Conservation (phyloP, 1,140 invertebrate species). For the Neodiprion lecontei region DNA sequence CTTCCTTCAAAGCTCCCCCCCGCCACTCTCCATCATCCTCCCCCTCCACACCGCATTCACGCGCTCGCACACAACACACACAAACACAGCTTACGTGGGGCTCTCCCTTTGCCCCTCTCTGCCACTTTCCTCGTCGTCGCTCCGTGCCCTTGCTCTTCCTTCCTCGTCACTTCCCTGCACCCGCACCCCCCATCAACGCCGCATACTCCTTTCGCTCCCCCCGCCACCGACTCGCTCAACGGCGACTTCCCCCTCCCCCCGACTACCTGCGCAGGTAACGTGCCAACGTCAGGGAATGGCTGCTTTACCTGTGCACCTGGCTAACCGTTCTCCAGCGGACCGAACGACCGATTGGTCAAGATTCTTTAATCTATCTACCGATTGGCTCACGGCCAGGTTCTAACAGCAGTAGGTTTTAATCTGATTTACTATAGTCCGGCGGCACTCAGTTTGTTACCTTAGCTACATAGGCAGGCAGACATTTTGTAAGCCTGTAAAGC, state of each 20-base stretch:
- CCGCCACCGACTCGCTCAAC: background rate
- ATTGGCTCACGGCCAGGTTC: slow-evolving; percentile 42
- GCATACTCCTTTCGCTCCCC: too few species aligned
- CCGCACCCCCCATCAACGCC: too few species aligned
- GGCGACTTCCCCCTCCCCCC: background rate
- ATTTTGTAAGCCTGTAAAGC: slow-evolving; percentile 25
- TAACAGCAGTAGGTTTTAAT: slow-evolving; percentile 48
- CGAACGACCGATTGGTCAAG: slow-evolving; percentile 38
- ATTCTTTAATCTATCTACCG: slow-evolving; percentile 17
- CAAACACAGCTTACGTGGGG: too few species aligned
- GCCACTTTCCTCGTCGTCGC: too few species aligned
- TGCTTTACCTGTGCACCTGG: slow-evolving; percentile 45
- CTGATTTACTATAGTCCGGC: slow-evolving; percentile 55
- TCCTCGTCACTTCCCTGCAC: too few species aligned
- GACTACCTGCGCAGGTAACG: slow-evolving; percentile 38
- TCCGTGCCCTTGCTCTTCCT: background rate
- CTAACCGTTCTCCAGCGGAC: slow-evolving; percentile 44
- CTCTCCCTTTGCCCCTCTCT: too few species aligned
- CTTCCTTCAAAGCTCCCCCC: slow-evolving; percentile 12
- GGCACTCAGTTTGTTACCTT: slow-evolving; percentile 57
- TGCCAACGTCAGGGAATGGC: slow-evolving; percentile 49
- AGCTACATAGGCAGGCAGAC: slow-evolving; percentile 45
- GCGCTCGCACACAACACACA: too few species aligned
- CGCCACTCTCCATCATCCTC: background rate
- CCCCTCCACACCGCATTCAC: too few species aligned